Base-by-base conservation (phyloP, 2,888 invertebrate species). In the Meloe dianella region DNA sequence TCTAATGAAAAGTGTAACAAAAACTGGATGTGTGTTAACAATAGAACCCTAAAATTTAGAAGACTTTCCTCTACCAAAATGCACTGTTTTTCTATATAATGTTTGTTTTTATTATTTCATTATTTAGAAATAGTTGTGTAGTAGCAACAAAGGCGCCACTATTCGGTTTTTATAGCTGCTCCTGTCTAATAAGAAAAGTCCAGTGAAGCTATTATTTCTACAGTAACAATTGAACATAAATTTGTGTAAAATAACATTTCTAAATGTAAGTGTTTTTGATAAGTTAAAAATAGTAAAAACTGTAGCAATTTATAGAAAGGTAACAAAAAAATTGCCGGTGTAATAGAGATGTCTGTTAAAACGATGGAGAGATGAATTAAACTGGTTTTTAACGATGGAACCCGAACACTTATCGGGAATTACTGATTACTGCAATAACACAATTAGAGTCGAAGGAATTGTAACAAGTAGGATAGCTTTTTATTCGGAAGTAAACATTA, bases 71-170 rank as follows among this genome's bases (percentile, higher is more conserved):
- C 14, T 38, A 14, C 38, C 14, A 10, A 1, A 38, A 38, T 38
- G 14, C 38, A 38, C 38, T 38, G 38, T 38, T 38, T 5, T n/a
- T 38, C 38, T 38, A 38, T 38, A 14, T 38, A 38, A 38, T 38
- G 14, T 38, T 38, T 38, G 38, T 38, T 38, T 38, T 38, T 38
- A 38, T 38, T 38, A 38, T 38, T 38, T 38, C n/a, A 38, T 38
- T 38, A 38, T 38, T 38, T 38, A 14, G 38, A 38, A 38, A 38
- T 38, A 14, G 38, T 38, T 38, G 6, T 38, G 6, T 38, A n/a
- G 14, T 38, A 38, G 14, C n/a, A 38, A 8, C 32, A 12, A 38
- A 38, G 38, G 38, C 38, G 38, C 38, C 38, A 38, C 38, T n/a
- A n/a, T 38, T 38, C 38, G 14, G 38, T n/a, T 38, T 38, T 38